Conservation (phyloP, 2,113 vertebrate genomes). For the Donacobius atricapilla region DNA sequence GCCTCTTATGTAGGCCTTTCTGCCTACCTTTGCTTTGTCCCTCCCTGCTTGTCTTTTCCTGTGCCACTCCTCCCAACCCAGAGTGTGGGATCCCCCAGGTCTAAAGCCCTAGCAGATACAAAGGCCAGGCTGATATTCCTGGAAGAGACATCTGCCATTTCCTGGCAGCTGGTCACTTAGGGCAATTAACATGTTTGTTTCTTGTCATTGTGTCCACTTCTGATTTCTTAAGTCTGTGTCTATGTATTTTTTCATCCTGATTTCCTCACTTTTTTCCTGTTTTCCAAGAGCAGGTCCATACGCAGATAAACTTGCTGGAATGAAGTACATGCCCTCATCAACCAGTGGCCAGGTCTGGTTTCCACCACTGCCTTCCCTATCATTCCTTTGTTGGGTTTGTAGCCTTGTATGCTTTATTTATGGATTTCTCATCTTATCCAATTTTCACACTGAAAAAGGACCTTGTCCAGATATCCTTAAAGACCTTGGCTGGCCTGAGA, state of each 20-base stretch:
- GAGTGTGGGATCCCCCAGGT: rapidly evolving
- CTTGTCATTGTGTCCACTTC: not conserved
- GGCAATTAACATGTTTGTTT: not conserved
- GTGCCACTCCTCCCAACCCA: rapidly evolving
- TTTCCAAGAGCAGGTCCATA: not conserved
- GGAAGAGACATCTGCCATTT: not conserved
- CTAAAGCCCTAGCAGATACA: not conserved
- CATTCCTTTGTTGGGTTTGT: not conserved
- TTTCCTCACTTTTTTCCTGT: not conserved
- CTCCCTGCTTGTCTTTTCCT: no score
- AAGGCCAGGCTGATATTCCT: not conserved
- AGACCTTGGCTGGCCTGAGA: not conserved
- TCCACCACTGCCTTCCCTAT: rapidly evolving
- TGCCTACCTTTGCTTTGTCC: not conserved
- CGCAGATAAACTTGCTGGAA: not conserved
- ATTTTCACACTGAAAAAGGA: not conserved
- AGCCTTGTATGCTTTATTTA: not conserved
- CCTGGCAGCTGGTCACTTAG: not conserved
- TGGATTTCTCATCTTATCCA: not conserved
- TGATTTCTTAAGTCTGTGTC: not conserved
- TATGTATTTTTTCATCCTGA: not conserved
- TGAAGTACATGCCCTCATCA: not conserved
- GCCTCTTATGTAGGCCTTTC: not conserved
- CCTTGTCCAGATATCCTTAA: not conserved
- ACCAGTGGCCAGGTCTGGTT: not conserved